phyloP scores from a whole-genome alignment of 2,113 vertebrate species.

The Malaclemys terrapin region DNA sequence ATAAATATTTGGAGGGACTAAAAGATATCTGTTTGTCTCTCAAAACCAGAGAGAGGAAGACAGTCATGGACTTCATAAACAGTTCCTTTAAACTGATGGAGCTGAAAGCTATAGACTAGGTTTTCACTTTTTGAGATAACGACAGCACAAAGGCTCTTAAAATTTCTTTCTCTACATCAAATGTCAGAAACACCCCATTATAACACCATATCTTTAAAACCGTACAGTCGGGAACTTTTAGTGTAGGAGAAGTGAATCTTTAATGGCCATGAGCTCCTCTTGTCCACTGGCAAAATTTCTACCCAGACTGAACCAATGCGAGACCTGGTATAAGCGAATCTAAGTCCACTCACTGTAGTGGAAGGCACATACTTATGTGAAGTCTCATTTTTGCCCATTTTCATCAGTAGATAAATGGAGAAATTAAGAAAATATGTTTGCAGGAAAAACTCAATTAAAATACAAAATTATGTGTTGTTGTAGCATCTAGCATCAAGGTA shows the following conservation, averaged over 20 bases:
- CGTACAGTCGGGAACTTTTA: not conserved
- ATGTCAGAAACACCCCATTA: not conserved
- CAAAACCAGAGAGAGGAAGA: conserved; percentile 39
- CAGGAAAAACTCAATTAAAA: not conserved
- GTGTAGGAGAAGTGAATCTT: accelerated
- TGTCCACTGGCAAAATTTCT: not conserved
- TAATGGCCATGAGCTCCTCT: not conserved
- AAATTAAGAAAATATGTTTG: not conserved
- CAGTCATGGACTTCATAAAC: conserved; percentile 31
- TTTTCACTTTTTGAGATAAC: conserved; percentile 27
- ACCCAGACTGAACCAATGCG: accelerated
- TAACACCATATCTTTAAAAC: not conserved
- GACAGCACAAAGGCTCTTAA: conserved; percentile 35
- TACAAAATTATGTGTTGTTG: not conserved
- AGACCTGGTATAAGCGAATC: not conserved
- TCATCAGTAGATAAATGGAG: accelerated
- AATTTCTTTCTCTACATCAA: not conserved
- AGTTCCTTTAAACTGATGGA: conserved; percentile 28
- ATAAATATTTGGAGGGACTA: conserved; percentile 63
- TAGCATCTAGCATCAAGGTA: not conserved
- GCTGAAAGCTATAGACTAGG: not conserved
- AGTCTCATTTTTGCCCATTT: accelerated
- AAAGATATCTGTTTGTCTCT: conserved; percentile 40
- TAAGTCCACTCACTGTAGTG: not conserved
- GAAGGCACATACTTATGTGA: accelerated